A percentile compares a stretch with the other conserved stretches of the same genome.
Conservation (phyloP, 1,140 invertebrate species). For the Berghia stephanieae region DNA sequence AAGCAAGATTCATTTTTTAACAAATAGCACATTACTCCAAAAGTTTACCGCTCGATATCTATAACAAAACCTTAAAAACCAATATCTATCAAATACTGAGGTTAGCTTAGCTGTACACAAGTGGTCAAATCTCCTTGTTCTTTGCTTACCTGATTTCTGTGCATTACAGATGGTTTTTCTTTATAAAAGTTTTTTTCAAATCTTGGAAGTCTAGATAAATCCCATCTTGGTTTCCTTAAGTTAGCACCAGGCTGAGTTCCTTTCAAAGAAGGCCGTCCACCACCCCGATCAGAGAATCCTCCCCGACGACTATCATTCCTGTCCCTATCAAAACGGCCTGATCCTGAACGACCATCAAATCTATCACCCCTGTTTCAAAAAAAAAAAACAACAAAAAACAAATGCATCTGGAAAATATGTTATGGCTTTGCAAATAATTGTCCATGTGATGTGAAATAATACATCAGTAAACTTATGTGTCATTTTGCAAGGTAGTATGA, state of each 20-base stretch:
- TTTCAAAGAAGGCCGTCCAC: constrained; percentile 67
- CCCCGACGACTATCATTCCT: constrained; percentile 47
- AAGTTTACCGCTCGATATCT: no score
- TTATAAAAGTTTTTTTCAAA: constrained; percentile 94
- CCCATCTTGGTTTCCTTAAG: constrained; percentile 86
- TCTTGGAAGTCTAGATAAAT: constrained; percentile 78
- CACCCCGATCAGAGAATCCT: constrained; percentile 33
- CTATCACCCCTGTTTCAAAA: constrained; percentile 8
- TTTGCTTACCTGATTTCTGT: constrained; percentile 58
- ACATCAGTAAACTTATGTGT: no score
- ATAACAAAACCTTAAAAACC: not conserved
- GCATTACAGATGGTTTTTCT: constrained; percentile 81
- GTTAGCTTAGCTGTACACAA: not conserved
- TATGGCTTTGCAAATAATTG: no score
- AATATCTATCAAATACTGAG: not conserved
- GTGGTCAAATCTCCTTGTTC: not conserved
- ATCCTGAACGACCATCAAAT: constrained; percentile 29
- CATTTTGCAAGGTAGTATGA: no score
- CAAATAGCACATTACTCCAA: no score
- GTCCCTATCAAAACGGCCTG: constrained; percentile 29
- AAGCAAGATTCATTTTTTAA: no score
- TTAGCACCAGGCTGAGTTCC: constrained; percentile 75
- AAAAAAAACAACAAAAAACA: not conserved
- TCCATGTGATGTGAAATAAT: no score
- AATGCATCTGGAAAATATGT: not conserved